phyloP scores from a whole-genome alignment of 2,888 invertebrate species.

The Diarsia dahlii region DNA sequence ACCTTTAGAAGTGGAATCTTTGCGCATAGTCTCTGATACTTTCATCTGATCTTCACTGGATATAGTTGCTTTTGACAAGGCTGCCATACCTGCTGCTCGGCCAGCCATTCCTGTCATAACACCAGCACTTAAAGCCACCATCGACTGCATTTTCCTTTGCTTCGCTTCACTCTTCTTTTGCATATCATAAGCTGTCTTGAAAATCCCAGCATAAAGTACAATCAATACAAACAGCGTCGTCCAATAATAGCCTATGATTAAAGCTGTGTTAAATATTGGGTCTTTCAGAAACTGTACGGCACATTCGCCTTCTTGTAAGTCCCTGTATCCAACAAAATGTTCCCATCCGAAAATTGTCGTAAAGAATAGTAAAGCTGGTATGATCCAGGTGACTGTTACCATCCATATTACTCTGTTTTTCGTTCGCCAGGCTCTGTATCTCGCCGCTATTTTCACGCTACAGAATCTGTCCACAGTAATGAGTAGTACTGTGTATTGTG shows the following conservation, averaged over 20 bases:
- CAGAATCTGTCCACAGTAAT: slow-evolving; percentile 99
- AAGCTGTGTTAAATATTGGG: slow-evolving; percentile 98
- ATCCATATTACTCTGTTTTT: slow-evolving; percentile 98
- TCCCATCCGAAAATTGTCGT: slow-evolving; percentile 99
- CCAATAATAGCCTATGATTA: slow-evolving; percentile 99
- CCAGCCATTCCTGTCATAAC: slow-evolving; percentile 98
- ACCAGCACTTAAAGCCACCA: slow-evolving; percentile 97
- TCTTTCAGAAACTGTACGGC: slow-evolving; percentile 99
- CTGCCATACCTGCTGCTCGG: slow-evolving; percentile 96
- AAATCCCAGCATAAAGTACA: slow-evolving; percentile 98
- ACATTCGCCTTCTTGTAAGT: slow-evolving; percentile 96
- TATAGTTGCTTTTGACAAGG: slow-evolving; percentile 94
- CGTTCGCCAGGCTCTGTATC: slow-evolving; percentile 99
- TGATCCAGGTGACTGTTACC: slow-evolving; percentile 99
- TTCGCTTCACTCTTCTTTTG: slow-evolving; percentile 99
- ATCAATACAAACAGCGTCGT: slow-evolving; percentile 98
- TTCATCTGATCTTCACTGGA: slow-evolving; percentile 94
- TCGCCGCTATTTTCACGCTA: slow-evolving; percentile 99
- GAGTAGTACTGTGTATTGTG: slow-evolving; percentile 99
- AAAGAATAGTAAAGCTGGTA: slow-evolving; percentile 98
- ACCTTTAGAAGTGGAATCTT: slow-evolving; percentile 83
- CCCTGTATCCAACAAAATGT: slow-evolving; percentile 98
- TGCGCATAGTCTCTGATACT: slow-evolving; percentile 82
- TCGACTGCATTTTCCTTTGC: slow-evolving; percentile 98
- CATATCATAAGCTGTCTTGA: slow-evolving; percentile 99